Evolutionary conservation across 2,113 vertebrate species (phyloP).

Genomic region (Dermatemys mawii): DNA sequence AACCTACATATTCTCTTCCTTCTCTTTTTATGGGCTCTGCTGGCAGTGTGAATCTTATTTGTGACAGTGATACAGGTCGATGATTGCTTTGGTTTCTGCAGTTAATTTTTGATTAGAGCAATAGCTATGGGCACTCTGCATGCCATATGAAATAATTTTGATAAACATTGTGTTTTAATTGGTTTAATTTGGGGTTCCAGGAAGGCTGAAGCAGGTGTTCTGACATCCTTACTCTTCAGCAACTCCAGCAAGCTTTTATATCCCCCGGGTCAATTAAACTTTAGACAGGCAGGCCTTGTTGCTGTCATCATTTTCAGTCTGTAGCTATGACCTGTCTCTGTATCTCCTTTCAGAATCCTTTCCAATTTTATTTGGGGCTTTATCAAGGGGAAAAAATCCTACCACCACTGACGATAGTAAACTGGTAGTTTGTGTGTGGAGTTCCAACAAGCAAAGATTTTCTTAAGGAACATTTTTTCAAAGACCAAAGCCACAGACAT

Average conservation of each 20-base stretch:
- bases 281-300: neutral
- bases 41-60: neutral
- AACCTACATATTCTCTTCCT: neutral
- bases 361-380: neutral
- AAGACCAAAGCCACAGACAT: neutral
- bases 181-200: neutral
- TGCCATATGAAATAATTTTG: neutral
- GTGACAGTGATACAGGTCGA: neutral
- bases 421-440: neutral
- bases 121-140: neutral
- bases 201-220: neutral
- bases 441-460: neutral
- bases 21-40: neutral
- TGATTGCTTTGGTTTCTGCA: neutral
- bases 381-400: neutral
- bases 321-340: neutral
- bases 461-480: fast-evolving
- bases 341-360: neutral
- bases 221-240: neutral
- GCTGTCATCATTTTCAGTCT: neutral
- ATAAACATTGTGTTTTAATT: neutral
- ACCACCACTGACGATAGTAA: neutral
- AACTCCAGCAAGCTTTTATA: neutral
- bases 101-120: neutral
- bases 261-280: neutral